Evolutionary conservation across 2,888 invertebrate species (phyloP), one percentile per base, ranked within the genome.

Genomic region (Allophyes oxyacanthae): DNA sequence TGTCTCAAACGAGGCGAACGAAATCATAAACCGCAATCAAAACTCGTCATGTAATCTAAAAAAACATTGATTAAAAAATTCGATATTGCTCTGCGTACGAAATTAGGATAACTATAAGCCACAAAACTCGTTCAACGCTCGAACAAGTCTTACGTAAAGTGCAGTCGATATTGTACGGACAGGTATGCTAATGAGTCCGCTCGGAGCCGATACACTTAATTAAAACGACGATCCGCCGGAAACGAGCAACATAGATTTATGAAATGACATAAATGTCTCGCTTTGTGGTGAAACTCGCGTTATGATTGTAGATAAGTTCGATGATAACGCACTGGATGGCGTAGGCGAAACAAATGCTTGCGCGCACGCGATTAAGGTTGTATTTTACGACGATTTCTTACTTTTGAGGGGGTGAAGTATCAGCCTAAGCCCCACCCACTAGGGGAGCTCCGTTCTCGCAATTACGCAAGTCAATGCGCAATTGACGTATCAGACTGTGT

Each of bases 31-130:
- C 55, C 64, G 63, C 66, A 72, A 76, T 74, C 75, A 73, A 43
- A 69, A 63, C 28, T 28, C 2, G 28, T 58, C 56, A 49, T 62
- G 64, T 64, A 68, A 75, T 64, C 57, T 65, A 67, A 44, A 74
- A 64, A 52, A 54, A 48, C 70, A 70, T 75, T 75, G 60, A 76
- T 82, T 83, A 83, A 81, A 20, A 81, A 79, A 64, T 79, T 75
- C 79, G 77, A 84, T 84, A 83, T 78, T 78, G 79, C 70, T 80
- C 77, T 64, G 60, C 70, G 74, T 76, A 70, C 70, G 72, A 82
- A 86, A 82, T 81, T 86, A 85, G 87, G 85, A 87, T 87, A 86
- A 83, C 69, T 87, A 87, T 88, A 88, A 85, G 82, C 81, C 79
- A 82, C 79, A 68, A 37, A 79, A 85, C 84, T 78, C 75, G 77